Conservation (phyloP, 2,888 invertebrate species). For the Miltochrista miniata region DNA sequence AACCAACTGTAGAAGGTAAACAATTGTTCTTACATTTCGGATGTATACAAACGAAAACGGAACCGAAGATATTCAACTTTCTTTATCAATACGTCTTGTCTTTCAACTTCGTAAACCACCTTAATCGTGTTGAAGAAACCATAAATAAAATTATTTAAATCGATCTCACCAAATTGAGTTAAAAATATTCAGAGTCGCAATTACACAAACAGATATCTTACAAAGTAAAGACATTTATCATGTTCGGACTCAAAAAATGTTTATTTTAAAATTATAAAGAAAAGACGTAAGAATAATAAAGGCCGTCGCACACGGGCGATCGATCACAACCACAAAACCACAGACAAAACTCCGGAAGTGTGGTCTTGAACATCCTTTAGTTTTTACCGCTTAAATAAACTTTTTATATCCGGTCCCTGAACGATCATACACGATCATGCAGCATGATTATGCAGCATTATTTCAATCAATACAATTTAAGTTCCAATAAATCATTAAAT, state of each 20-base stretch:
- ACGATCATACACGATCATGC: too few relatives aligned
- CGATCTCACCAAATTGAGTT: slow-evolving; percentile 25
- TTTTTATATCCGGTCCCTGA: too few relatives aligned
- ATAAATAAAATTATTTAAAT: slow-evolving; percentile 33
- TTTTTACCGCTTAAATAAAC: too few relatives aligned
- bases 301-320: too few relatives aligned
- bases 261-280: slow-evolving; percentile 39
- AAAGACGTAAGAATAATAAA: too few relatives aligned
- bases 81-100: slow-evolving; percentile 36
- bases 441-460: too few relatives aligned
- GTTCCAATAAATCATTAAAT: too few relatives aligned
- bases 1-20: slow-evolving; percentile 8
- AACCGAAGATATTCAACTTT: slow-evolving; percentile 33
- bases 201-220: slow-evolving; percentile 29
- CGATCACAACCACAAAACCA: too few relatives aligned
- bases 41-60: slow-evolving; percentile 19
- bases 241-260: slow-evolving; percentile 20
- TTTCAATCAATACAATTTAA: too few relatives aligned
- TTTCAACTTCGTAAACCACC: not conserved
- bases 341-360: too few relatives aligned
- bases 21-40: slow-evolving; percentile 16
- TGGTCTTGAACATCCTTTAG: too few relatives aligned
- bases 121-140: slow-evolving; percentile 21
- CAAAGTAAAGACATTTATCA: slow-evolving; percentile 41
- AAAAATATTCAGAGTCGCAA: slow-evolving; percentile 34